phyloP scores from a whole-genome alignment of 1,140 invertebrate species.

The Ceratoteleas bidentatus region DNA sequence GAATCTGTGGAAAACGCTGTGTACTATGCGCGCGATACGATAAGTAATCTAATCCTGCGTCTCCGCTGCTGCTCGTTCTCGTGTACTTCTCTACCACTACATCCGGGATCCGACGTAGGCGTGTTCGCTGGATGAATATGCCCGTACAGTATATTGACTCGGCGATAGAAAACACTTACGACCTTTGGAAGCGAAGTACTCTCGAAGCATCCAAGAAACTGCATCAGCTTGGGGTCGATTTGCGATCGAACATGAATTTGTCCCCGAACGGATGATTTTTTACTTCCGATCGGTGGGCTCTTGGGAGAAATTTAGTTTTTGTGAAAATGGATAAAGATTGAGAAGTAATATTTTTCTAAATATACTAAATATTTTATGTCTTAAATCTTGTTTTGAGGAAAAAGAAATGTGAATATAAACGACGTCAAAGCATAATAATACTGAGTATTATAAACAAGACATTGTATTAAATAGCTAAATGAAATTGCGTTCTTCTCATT shows the following conservation, averaged over 20 bases:
- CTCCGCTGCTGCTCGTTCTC: constrained; percentile 29
- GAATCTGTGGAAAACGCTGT: constrained; percentile 57
- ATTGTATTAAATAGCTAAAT: too few species aligned
- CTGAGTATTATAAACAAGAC: too few species aligned
- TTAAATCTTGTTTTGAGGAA: too few species aligned
- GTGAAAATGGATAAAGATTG: too few species aligned
- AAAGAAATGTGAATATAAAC: too few species aligned
- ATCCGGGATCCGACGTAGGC: constrained; percentile 32
- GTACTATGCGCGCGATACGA: constrained; percentile 40
- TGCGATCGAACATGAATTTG: constrained; percentile 34
- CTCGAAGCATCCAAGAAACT: constrained; percentile 30
- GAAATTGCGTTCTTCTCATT: too few species aligned
- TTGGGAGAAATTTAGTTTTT: too few species aligned
- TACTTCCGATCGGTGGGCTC: too few species aligned
- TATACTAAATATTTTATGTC: too few species aligned
- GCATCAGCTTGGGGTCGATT: constrained; percentile 44
- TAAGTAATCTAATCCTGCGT: constrained; percentile 64
- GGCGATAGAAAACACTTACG: constrained; percentile 51
- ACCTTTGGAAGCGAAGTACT: constrained; percentile 46
- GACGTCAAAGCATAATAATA: too few species aligned
- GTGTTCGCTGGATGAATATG: constrained; percentile 47
- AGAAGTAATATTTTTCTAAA: too few species aligned
- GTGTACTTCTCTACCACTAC: constrained; percentile 31
- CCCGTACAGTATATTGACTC: constrained; percentile 49
- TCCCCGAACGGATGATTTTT: constrained; percentile 16